Evolutionary conservation across 2,113 vertebrate species (phyloP), one percentile per base, ranked within the genome.

Genomic region (Onychorhynchus coronatus): DNA sequence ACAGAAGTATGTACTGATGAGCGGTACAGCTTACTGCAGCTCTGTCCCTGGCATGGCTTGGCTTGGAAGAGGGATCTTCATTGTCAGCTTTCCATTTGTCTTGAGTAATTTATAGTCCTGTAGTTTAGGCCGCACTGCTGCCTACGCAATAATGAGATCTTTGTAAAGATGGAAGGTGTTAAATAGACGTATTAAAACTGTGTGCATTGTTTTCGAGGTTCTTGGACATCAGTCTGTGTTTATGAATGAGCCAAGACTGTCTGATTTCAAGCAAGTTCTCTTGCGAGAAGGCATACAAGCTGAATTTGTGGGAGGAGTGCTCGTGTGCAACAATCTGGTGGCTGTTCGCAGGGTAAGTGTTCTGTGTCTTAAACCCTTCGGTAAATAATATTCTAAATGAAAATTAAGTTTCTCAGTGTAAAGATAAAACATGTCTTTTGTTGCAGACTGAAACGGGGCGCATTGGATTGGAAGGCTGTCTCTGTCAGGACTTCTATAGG

Each of bases 211-310:
- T 84, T 91, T 91, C 41, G 97, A 99, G 99, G 98, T 99, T 96
- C 98, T 98, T 47, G 99, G 99, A 85, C 99, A 99, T 97, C 99
- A 99, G 97, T 99, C 99, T 8, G 99, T 99, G 89, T 99, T 99
- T 97, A 99, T 99, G 98, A 99, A 99, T 67, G 99, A 99, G 96
- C 99, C 99, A 24, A 98, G 99, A 39, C 98, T 99, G 17, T 99
- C 99, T 23, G 99, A 99, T 98, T 99, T 99, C 97, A 99, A 99
- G 96, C 99, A 99, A 97, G 99, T 99, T 91, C 99, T 99, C 62
- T 95, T 99, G 91, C 97, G 99, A 80, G 99, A 99, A 89, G 99
- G 99, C 46, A 99, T 99, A 90, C 99, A 99, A 97, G 99, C 99
- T 3, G 99, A 99, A 85, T 99, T 99, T 97, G 99, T 99, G 46